Evolutionary conservation across 2,113 vertebrate genomes (phyloP).

Genomic region (Crotalus helleri): DNA sequence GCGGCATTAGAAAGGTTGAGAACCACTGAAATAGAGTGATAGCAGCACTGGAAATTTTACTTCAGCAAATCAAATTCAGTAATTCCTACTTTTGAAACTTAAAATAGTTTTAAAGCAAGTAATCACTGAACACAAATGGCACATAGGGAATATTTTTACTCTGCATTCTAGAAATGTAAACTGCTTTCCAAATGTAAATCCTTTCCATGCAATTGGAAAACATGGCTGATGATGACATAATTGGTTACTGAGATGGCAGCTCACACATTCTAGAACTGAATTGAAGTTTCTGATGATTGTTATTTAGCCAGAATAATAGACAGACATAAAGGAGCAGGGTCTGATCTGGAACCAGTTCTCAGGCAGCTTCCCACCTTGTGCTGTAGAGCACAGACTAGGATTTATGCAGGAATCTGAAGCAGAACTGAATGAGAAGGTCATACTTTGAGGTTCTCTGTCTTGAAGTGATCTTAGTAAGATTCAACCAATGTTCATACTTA

Average conservation of each 20-base stretch:
- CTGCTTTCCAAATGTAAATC: background rate
- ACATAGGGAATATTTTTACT: background rate
- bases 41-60: conserved; percentile 1
- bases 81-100: conserved; percentile 2
- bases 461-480: background rate
- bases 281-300: background rate
- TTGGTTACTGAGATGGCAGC: background rate
- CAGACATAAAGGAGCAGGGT: too few relatives aligned
- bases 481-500: background rate
- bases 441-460: background rate
- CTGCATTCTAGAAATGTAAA: background rate
- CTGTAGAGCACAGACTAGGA: background rate
- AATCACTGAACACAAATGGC: background rate
- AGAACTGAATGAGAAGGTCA: background rate
- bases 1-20: too few relatives aligned
- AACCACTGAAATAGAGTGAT: background rate
- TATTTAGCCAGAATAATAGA: too few relatives aligned
- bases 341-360: background rate
- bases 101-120: background rate
- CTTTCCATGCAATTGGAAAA: background rate
- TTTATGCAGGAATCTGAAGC: background rate
- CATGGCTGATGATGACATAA: background rate
- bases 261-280: background rate
- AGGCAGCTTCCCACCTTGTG: background rate
- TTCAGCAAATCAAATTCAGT: background rate